These are phyloP conservation scores for Prietella phreatophila DNA, from an alignment of 2,113 vertebrate genomes.

Conservation along the genomic window DNA sequence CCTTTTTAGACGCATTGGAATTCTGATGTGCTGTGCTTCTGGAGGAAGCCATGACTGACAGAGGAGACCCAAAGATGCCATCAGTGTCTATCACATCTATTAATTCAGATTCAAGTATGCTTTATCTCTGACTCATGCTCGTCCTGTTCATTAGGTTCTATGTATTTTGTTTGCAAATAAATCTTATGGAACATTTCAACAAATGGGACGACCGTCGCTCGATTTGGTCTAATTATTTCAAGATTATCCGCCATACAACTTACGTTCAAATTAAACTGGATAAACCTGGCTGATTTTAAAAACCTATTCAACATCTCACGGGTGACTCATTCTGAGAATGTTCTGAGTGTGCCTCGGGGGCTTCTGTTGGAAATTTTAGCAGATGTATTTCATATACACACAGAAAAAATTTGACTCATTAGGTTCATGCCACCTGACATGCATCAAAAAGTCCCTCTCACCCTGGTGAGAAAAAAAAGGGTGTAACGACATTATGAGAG, in stretches of 20 bases:
- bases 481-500: not conserved
- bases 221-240: not conserved
- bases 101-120: not conserved
- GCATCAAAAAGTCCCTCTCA: not conserved
- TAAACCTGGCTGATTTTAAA: not conserved
- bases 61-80: not conserved
- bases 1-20: not conserved
- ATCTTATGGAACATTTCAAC: not conserved
- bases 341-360: not conserved
- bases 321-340: not conserved
- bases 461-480: not conserved
- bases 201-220: not conserved
- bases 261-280: not conserved
- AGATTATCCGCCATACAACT: not conserved
- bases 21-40: not conserved
- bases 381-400: not conserved
- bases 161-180: not conserved
- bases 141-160: not conserved
- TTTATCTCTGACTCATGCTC: not conserved
- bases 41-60: constrained; percentile 1
- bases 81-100: not conserved
- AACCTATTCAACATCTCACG: not conserved
- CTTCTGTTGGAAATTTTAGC: not conserved
- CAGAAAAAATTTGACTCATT: not conserved
- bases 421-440: not conserved